Base-by-base conservation (phyloP, 2,888 invertebrate genomes). In the Meloe dianella region DNA sequence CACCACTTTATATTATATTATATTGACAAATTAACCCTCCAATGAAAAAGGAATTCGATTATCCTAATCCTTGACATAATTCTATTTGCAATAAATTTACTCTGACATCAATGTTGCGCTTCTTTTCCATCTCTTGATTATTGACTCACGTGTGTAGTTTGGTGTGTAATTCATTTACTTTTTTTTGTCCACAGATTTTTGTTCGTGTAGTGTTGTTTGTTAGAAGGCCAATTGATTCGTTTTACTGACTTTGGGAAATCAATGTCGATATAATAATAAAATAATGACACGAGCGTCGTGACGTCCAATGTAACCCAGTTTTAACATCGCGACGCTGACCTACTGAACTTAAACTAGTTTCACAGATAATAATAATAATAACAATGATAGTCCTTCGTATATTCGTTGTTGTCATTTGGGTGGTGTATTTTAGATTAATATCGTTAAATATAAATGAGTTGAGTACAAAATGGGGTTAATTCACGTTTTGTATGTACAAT, bases 311-410 rank as follows among this genome's bases (percentile, higher is more conserved):
- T 71, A 76, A 58, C 75, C 75, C 69, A 74, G 66, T 75, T 76
- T 61, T 62, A 62, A 63, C 70, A 62, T 59, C 66, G 69, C 75
- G 71, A 67, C 72, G 69, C 70, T 77, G 77, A 77, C 78, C 78
- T 71, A 77, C 76, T 77, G 74, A 75, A 75, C 76, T 72, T 74
- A 75, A 77, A 76, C 73, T 71, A 71, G 63, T 73, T 73, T 64
- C 60, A 63, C 57, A 64, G 64, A 67, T 61, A 63, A 57, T 47
- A 41, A 41, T n/a, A 17, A 17, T 41, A 8, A 41, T 41, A 41
- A 8, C 17, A 41, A 17, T 35, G 6, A 35, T 17, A 41, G 41
- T n/a, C 6, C n/a, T 17, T 41, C 10, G 12, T 10, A 14, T 35
- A 14, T 2, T 35, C 14, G 12, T 35, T 4, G 8, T 41, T 7